Base-by-base conservation (phyloP, 2,113 vertebrate genomes). In the Gorsachius goisagi region DNA sequence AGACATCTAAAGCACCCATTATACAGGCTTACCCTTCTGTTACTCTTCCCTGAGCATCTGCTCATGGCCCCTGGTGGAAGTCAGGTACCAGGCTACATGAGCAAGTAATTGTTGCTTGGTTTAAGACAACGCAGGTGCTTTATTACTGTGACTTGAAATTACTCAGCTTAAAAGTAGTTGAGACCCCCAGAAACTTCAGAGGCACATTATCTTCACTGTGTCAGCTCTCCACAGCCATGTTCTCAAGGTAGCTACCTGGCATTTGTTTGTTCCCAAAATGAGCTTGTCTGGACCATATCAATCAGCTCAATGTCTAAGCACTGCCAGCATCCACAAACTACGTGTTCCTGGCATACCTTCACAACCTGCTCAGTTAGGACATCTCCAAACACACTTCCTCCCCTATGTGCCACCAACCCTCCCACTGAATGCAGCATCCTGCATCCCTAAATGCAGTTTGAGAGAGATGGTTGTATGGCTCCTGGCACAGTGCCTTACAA, bases 181-280 rank as follows among this genome's bases (percentile, higher is more conserved):
- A 81, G 73, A 75, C 30, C 30, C 52, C 75, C 73, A 68, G 64
- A 85, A 84, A 7, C 14, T 68, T 50, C 2, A 1, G 23, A 64
- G 33, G 8, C 13, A 56, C 0, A 0, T 47, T 41, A 11, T 37
- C 63, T 77, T 71, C 8, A 0, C 23, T n/a, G 10, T 3, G 0
- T n/a, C 73, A 87, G 15, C 41, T 52, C 72, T 59, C 63, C 44
- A 64, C 8, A 47, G 26, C 16, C 22, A 4, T 14, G 5, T 49
- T 75, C 26, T 86, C 32, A 60, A 63, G 9, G 33, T 21, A 82
- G 58, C 11, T 32, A 26, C 19, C 33, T 58, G 37, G 33, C 23
- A 79, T 37, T 55, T 85, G 9, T 41, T 79, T 58, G 64, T 60
- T 88, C 60, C 37, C 73, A 16, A 59, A 74, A 67, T n/a, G 7